A percentile compares a stretch with the other conserved stretches of the same genome.
Conservation (phyloP, 2,797 vertebrate species). For the Peromyscus nudipes region DNA sequence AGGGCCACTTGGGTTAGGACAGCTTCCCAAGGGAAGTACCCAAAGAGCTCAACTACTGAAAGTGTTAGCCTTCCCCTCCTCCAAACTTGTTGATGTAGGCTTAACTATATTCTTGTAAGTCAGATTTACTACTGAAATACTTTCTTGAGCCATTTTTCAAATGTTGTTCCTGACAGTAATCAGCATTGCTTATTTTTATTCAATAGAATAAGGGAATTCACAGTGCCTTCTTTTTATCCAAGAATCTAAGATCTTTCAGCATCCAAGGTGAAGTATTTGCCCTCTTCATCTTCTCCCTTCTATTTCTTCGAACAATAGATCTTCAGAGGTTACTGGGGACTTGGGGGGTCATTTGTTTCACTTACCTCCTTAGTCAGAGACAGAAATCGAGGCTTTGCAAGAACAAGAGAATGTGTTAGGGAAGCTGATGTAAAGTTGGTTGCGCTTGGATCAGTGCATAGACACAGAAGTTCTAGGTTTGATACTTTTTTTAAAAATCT, state of each 20-base stretch:
- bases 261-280: background rate
- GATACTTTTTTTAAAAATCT: background rate
- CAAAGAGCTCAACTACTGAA: constrained; percentile 98
- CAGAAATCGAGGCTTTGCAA: background rate
- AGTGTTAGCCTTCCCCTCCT: constrained; percentile 95
- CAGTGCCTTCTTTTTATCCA: background rate
- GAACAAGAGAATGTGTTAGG: background rate
- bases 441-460: background rate
- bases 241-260: background rate
- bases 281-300: background rate
- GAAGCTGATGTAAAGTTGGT: background rate
- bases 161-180: background rate
- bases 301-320: background rate
- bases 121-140: background rate
- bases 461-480: background rate
- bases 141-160: background rate
- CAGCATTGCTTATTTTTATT: background rate
- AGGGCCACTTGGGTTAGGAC: constrained; percentile 99
- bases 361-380: background rate
- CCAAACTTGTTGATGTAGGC: constrained; percentile 95
- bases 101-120: constrained; percentile 72
- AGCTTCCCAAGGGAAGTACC: constrained; percentile 98
- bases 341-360: background rate
- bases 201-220: background rate
- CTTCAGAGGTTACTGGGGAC: background rate